phyloP scores from a whole-genome alignment of 2,113 vertebrate genomes.

The Sorex araneus region DNA sequence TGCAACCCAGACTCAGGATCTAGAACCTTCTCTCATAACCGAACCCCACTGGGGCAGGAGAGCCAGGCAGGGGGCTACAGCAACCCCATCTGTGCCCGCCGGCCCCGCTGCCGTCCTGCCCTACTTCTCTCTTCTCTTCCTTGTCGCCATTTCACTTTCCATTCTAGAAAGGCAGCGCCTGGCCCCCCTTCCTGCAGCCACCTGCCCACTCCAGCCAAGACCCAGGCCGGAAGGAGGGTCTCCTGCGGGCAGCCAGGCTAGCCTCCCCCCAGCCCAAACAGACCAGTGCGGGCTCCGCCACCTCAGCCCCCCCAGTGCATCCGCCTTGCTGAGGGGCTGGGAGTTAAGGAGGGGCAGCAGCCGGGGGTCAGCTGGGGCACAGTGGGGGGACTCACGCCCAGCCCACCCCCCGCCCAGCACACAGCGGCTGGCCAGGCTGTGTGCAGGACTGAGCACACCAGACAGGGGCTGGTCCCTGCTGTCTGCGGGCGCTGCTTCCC shows the following conservation, averaged over 20 bases:
- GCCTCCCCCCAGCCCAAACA: background rate
- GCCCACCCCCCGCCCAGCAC: no score
- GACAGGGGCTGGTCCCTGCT: background rate
- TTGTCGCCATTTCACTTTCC: background rate
- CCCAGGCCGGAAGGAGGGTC: background rate
- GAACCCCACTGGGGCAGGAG: background rate
- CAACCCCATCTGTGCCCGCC: accelerated
- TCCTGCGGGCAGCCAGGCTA: background rate
- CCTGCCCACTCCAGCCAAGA: background rate
- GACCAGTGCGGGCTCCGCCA: background rate
- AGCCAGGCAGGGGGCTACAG: background rate
- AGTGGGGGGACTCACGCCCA: background rate
- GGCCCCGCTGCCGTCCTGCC: background rate
- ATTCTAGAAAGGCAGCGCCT: background rate
- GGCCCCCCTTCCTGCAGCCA: background rate
- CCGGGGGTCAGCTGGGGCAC: background rate
- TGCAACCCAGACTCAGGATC: background rate
- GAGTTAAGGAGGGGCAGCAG: background rate
- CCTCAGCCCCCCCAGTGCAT: background rate
- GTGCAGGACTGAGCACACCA: background rate
- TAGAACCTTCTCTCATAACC: background rate
- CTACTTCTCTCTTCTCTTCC: background rate
- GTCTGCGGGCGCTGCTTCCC: background rate
- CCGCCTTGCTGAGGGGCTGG: background rate
- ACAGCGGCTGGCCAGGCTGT: background rate